Percentiles rank a stretch among this genome's conserved stretches.
These are phyloP conservation scores for Pterocles burchelli DNA, from an alignment of 2,113 vertebrate species.

Conservation along the genomic window DNA sequence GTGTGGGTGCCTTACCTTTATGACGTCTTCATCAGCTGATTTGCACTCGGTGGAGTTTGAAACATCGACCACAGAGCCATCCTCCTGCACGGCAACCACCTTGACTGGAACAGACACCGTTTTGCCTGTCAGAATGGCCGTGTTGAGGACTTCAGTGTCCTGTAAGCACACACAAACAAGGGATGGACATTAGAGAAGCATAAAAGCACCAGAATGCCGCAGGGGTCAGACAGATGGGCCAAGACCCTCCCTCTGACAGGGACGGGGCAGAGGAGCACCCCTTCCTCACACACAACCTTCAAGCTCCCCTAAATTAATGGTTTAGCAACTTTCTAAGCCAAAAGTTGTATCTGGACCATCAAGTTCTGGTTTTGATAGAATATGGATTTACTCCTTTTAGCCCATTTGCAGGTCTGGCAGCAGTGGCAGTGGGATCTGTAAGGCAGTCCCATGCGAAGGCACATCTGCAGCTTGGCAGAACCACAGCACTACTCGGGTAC, in stretches of 20 bases:
- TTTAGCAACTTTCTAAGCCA: neutral
- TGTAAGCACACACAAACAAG: neutral
- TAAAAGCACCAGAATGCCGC: fast-evolving
- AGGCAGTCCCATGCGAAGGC: fast-evolving
- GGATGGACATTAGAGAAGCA: fast-evolving
- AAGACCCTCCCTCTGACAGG: neutral
- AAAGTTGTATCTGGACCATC: neutral
- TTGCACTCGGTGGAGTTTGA: conserved; percentile 69
- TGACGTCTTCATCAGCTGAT: conserved; percentile 75
- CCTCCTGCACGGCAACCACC: conserved; percentile 76
- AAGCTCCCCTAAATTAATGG: fast-evolving
- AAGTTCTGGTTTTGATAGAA: neutral
- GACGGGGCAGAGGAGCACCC: fast-evolving
- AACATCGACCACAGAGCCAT: conserved; percentile 73
- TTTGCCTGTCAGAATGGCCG: conserved; percentile 76
- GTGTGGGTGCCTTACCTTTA: conserved; percentile 63
- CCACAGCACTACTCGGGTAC: fast-evolving
- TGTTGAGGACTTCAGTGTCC: conserved; percentile 80
- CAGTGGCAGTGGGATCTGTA: neutral
- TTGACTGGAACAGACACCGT: conserved; percentile 71
- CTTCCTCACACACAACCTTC: fast-evolving
- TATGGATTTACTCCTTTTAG: neutral
- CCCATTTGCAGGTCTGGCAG: neutral
- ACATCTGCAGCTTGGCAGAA: neutral
- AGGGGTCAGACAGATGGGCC: neutral